Evolutionary conservation across 1,140 invertebrate species (phyloP).

Genomic region (Propsilocerus akamusi): DNA sequence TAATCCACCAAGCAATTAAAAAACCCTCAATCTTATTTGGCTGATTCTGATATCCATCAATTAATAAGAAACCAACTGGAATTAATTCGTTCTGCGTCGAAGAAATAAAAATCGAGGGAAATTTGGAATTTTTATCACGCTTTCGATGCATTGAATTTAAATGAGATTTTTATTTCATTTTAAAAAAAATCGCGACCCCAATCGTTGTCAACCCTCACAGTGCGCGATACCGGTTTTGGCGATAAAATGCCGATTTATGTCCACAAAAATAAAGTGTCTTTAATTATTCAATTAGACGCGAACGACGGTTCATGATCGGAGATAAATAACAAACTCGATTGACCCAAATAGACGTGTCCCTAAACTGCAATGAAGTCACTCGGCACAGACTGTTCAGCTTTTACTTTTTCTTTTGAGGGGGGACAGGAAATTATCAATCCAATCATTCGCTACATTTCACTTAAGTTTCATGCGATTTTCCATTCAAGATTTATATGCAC

Average conservation of each 20-base stretch:
- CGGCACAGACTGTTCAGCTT: too few relatives aligned
- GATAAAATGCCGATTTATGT: slow-evolving; percentile 1
- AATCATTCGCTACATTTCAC: slow-evolving; percentile 7
- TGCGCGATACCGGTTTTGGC: not conserved
- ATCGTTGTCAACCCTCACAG: not conserved
- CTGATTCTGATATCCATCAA: not conserved
- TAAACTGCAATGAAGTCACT: too few relatives aligned
- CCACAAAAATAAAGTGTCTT: not conserved
- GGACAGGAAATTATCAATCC: slow-evolving; percentile 5
- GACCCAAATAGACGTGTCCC: too few relatives aligned
- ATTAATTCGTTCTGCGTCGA: not conserved
- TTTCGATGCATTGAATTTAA: slow-evolving; percentile 1
- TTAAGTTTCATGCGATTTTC: too few relatives aligned
- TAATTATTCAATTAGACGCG: slow-evolving; percentile 4
- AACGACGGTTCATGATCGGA: too few relatives aligned
- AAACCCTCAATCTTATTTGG: not conserved
- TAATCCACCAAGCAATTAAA: not conserved
- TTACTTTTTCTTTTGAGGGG: not conserved
- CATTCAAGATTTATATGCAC: too few relatives aligned
- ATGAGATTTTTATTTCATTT: not conserved
- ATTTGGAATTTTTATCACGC: not conserved
- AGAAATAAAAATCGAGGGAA: not conserved
- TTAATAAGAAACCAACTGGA: not conserved
- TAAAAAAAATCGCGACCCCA: not conserved
- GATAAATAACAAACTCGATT: too few relatives aligned